These are phyloP conservation scores for Girardinichthys multiradiatus DNA, from an alignment of 2,113 vertebrate species.

Conservation along the genomic window DNA sequence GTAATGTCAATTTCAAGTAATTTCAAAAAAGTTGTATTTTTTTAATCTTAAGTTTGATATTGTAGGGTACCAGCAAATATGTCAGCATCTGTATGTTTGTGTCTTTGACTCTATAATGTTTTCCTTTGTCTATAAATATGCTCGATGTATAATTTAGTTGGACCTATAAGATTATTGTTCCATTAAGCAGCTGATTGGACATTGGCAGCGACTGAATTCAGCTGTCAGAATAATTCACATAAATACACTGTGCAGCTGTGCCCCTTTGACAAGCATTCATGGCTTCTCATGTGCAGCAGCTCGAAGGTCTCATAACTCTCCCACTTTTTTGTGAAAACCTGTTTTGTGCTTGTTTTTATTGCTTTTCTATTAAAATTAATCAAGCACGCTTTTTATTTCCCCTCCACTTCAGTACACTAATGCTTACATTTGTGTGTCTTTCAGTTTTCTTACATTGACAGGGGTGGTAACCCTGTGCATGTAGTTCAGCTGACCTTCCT, in stretches of 20 bases:
- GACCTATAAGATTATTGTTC: slow-evolving; percentile 21
- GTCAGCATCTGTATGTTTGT: background rate
- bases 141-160: slow-evolving; percentile 21
- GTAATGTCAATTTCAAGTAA: background rate
- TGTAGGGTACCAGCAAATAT: too few relatives aligned
- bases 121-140: slow-evolving; percentile 17
- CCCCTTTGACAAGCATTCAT: slow-evolving; percentile 36
- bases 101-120: background rate
- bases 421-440: slow-evolving; percentile 8
- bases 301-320: slow-evolving; percentile 43
- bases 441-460: slow-evolving; percentile 90
- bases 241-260: slow-evolving; percentile 5
- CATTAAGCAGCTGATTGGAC: slow-evolving; percentile 13
- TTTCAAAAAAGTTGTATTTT: background rate
- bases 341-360: background rate
- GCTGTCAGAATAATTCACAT: slow-evolving; percentile 39
- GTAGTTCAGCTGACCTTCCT: slow-evolving; percentile 92
- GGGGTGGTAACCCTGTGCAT: slow-evolving; percentile 82
- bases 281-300: slow-evolving; percentile 53
- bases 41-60: too few relatives aligned
- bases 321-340: slow-evolving; percentile 8
- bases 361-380: background rate
- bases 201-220: slow-evolving; percentile 30
- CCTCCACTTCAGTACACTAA: slow-evolving; percentile 7
- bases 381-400: background rate